phyloP scores from a whole-genome alignment of 2,888 invertebrate species.

The Xiphydria camelus region DNA sequence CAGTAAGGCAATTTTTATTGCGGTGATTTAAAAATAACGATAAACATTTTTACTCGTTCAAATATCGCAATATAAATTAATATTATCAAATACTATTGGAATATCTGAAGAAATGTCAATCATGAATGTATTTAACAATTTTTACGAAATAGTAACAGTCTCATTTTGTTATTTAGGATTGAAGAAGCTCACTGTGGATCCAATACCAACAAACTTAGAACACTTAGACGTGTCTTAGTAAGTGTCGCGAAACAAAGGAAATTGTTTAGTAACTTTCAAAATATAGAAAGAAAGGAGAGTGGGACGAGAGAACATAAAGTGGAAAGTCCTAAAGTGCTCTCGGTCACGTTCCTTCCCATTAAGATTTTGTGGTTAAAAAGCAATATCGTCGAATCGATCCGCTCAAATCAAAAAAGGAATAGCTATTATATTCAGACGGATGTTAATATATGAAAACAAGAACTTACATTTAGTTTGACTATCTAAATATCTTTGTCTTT shows the following conservation, averaged over 20 bases:
- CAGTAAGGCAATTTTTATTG: constrained; percentile 61
- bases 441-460: neutral
- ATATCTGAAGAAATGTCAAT: no score
- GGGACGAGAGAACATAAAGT: no score
- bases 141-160: constrained; percentile 10
- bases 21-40: neutral
- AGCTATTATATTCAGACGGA: neutral
- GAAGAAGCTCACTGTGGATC: constrained; percentile 70
- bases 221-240: constrained; percentile 78
- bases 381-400: no score
- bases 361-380: no score
- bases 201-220: constrained; percentile 72
- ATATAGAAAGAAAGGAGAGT: no score
- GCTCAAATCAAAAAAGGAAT: no score
- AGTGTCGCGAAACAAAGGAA: no score
- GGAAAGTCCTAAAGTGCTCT: no score
- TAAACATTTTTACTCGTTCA: constrained; percentile 2
- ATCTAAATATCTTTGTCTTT: neutral
- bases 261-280: no score
- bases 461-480: neutral
- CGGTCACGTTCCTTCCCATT: no score
- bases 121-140: constrained; percentile 3
- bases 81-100: constrained; percentile 1
- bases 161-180: constrained; percentile 64
- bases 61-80: constrained; percentile 8